phyloP scores from a whole-genome alignment of 2,797 vertebrate genomes.

The Lutjanus argentimaculatus region DNA sequence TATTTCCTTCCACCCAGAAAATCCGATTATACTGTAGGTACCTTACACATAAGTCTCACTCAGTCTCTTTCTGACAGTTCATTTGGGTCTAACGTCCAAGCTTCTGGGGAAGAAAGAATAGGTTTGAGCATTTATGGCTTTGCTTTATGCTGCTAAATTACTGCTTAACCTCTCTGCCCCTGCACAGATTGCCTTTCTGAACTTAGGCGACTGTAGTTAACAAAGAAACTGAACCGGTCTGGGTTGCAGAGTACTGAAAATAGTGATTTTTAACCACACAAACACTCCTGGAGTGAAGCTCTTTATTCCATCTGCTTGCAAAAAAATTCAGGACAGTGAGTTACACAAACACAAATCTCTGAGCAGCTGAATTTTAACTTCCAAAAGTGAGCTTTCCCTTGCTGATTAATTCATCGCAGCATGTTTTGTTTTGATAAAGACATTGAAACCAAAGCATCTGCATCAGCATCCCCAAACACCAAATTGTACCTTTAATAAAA shows the following conservation, averaged over 20 bases:
- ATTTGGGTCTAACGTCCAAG: constrained; percentile 36
- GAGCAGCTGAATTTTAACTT: not conserved
- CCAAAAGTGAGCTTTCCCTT: not conserved
- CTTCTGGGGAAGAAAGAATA: constrained; percentile 32
- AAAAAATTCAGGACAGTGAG: not conserved
- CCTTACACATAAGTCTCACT: constrained; percentile 55
- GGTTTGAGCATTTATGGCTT: constrained; percentile 53
- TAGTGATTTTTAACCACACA: not conserved
- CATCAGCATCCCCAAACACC: constrained; percentile 6
- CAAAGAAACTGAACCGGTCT: constrained; percentile 21
- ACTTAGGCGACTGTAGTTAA: constrained; percentile 36
- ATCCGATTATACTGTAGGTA: constrained; percentile 37
- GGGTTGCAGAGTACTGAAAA: not conserved
- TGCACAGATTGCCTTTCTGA: constrained; percentile 56
- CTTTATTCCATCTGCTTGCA: not conserved
- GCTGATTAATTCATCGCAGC: constrained; percentile 12
- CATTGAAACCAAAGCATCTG: not conserved
- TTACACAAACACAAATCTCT: not conserved
- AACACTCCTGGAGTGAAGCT: constrained; percentile 13
- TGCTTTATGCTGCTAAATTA: constrained; percentile 65
- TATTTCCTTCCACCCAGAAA: constrained; percentile 21
- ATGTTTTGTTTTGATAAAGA: not conserved
- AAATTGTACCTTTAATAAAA: not conserved
- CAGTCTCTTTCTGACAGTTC: constrained; percentile 49
- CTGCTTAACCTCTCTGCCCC: constrained; percentile 63